phyloP scores from a whole-genome alignment of 1,140 invertebrate genomes.

The Meloidogyne exigua region DNA sequence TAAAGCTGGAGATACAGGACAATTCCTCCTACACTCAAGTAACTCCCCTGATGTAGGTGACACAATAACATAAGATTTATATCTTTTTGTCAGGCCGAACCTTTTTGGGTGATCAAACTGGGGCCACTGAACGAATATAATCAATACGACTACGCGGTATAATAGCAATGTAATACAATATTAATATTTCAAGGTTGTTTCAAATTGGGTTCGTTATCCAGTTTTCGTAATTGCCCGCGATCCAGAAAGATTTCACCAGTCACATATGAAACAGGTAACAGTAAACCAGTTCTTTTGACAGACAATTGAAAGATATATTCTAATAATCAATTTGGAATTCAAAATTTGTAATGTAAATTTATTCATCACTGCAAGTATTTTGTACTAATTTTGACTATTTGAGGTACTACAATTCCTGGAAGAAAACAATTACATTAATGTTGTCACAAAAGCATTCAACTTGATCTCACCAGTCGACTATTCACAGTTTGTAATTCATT shows the following conservation, averaged over 20 bases:
- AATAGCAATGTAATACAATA: constrained; percentile 57
- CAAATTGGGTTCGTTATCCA: constrained; percentile 52
- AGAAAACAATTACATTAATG: constrained; percentile 64
- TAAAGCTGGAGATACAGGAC: constrained; percentile 62
- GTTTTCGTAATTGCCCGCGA: constrained; percentile 64
- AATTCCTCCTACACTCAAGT: constrained; percentile 58
- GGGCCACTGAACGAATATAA: constrained; percentile 63
- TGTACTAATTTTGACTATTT: not conserved
- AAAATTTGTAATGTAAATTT: too few species aligned
- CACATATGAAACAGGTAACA: constrained; percentile 55
- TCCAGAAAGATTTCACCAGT: constrained; percentile 57
- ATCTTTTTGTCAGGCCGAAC: constrained; percentile 6
- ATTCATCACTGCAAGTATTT: not conserved
- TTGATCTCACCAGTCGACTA: constrained; percentile 64
- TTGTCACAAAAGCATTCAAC: constrained; percentile 63
- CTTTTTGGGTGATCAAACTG: constrained; percentile 63
- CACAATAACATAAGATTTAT: too few species aligned
- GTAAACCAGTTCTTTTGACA: not conserved
- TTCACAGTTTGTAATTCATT: constrained; percentile 40
- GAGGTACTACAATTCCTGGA: constrained; percentile 60
- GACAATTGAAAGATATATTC: too few species aligned
- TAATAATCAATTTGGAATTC: too few species aligned
- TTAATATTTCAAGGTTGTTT: not conserved
- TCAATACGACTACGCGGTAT: constrained; percentile 62
- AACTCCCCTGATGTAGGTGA: constrained; percentile 63